These are phyloP conservation scores for Callyntrura guangdongensis DNA, from an alignment of 2,888 invertebrate genomes.

Conservation along the genomic window DNA sequence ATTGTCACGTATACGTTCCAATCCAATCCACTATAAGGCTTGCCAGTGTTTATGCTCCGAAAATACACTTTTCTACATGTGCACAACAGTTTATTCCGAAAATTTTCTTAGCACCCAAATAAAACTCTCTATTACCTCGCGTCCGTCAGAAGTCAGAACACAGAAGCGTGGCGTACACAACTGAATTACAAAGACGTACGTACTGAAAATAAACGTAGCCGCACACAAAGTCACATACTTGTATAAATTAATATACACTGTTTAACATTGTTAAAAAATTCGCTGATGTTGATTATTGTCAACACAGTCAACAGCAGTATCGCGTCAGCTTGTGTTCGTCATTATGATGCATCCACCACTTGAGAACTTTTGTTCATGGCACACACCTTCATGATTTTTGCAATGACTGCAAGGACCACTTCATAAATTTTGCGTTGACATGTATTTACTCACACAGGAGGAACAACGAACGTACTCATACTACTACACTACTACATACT, in stretches of 20 bases:
- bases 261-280: constrained; percentile 1
- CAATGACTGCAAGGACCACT: constrained; percentile 45
- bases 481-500: background rate
- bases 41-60: too few species aligned
- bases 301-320: background rate
- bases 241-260: background rate
- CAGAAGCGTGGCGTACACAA: too few species aligned
- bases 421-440: constrained; percentile 56
- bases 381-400: constrained; percentile 37
- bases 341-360: background rate
- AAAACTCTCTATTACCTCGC: too few species aligned
- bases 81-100: too few species aligned
- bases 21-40: too few species aligned
- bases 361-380: background rate
- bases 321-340: background rate
- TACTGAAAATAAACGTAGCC: too few species aligned
- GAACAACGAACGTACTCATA: background rate
- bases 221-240: background rate
- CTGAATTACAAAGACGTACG: too few species aligned
- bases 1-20: too few species aligned
- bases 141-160: too few species aligned
- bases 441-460: background rate
- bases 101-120: too few species aligned
- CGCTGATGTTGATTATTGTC: background rate
- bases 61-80: too few species aligned